phyloP scores from a whole-genome alignment of 1,140 invertebrate genomes.

The Drosophila yakuba region DNA sequence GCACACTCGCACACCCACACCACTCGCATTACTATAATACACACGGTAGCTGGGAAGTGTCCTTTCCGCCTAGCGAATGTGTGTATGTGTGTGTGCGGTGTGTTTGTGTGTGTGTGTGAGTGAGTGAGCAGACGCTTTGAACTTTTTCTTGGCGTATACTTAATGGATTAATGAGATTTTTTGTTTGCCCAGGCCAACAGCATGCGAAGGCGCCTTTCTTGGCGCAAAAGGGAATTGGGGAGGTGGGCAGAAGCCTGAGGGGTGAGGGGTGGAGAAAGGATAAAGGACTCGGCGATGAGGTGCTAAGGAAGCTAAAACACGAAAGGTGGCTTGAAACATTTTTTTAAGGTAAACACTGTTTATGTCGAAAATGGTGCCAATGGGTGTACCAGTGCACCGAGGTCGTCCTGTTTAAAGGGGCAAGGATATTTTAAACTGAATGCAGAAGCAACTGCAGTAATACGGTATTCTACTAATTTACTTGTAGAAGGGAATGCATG shows the following conservation, averaged over 20 bases:
- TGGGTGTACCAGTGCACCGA: constrained; percentile 31
- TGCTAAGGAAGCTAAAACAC: constrained; percentile 34
- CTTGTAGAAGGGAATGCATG: background rate
- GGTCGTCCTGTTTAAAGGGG: constrained; percentile 22
- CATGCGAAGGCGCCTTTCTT: constrained; percentile 46
- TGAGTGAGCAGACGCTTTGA: constrained; percentile 67
- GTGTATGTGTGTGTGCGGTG: constrained; percentile 34
- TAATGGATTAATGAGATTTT: constrained; percentile 83
- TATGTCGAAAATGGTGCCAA: constrained; percentile 64
- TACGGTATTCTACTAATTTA: background rate
- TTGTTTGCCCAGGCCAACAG: constrained; percentile 80
- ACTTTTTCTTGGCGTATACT: constrained; percentile 81
- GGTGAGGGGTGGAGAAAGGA: constrained; percentile 1
- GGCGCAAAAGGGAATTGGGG: constrained; percentile 19
- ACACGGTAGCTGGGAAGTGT: constrained; percentile 46
- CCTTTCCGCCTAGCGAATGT: constrained; percentile 30
- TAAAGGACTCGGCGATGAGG: constrained; percentile 8
- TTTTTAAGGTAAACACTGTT: constrained; percentile 67
- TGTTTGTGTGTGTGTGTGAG: constrained; percentile 19
- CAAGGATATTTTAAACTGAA: background rate
- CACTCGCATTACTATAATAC: constrained; percentile 43
- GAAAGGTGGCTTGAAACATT: constrained; percentile 46
- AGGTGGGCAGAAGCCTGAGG: background rate
- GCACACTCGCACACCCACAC: constrained; percentile 10
- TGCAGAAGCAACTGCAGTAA: background rate